Base-by-base conservation (phyloP, 2,888 invertebrate genomes). In the Eledona agricola region DNA sequence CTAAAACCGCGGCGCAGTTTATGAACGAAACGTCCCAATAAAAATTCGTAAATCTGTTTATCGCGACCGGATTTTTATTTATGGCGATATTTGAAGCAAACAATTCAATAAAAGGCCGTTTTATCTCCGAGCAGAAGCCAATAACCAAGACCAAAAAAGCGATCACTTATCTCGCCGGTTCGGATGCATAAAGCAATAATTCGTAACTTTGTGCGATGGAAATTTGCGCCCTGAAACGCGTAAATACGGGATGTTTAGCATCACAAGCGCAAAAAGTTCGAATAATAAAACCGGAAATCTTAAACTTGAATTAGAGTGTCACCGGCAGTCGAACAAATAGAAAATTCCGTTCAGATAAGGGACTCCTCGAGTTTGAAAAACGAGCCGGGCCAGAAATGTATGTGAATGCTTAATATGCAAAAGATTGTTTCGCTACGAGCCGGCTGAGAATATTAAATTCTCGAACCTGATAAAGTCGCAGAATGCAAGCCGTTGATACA, bases 281-380 rank as follows among this genome's bases (percentile, higher is more conserved):
- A 11, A 37, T 35, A 51, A 51, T 45, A 51, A 51, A 51, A 51
- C 42, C 28, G 42, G 34, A 64, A 66, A 68, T 69, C 67, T 72
- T 70, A 69, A 71, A 72, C 66, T 71, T 69, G 70, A 69, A 72
- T 72, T 69, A 70, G 66, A 71, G 66, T 72, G 71, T 72, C 71
- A 70, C 66, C 66, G 63, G 61, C 70, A 71, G 70, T 66, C 68
- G 67, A 68, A 67, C 66, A 66, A 68, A 70, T 67, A 66, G 66
- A 68, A 66, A 69, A 70, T 66, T 69, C 66, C 52, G 59, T 65
- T 64, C 62, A 65, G 66, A 70, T 68, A 66, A 68, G 62, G 55
- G 55, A 55, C 54, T 57, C n/a, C n/a, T n/a, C 53, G 57, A 60
- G 38, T 58, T 60, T 59, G 55, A 56, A 52, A 61, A 56, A 61